Evolutionary conservation across 2,888 invertebrate species (phyloP), one percentile per base, ranked within the genome.

Genomic region (Lasioglossum zephyrum): DNA sequence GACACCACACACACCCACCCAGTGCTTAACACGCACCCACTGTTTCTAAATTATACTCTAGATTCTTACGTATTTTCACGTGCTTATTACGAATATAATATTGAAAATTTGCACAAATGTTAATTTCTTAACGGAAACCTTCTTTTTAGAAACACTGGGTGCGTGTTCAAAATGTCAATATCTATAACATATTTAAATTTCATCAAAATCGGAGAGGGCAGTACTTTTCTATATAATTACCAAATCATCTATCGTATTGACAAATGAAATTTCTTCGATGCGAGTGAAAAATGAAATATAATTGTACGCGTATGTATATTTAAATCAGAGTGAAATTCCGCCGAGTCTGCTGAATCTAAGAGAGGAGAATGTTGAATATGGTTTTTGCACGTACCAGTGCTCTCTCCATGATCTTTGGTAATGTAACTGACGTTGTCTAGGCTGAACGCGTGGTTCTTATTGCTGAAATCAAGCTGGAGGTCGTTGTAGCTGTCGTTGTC

Each of bases 361-460:
- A 13, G 26, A 5, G 60, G 13, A 60, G 60, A 11, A 4, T 4
- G 26, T 60, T 13, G 4, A 60, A 26, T 13, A 26, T 26, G 4
- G 0, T 26, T 13, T 26, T 26, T 49, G 13, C 16, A 69, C 77
- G 91, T 91, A 95, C 95, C 95, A 79, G 95, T 95, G 85, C 95
- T 95, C 44, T 97, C 97, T 91, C 97, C 97, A 86, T 97, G 97
- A 94, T 98, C 98, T 95, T 97, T 97, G 78, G 98, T 97, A 89
- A 98, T 97, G 94, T 98, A 98, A 93, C 98, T 98, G 81, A 98
- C 98, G 93, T 98, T 98, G 93, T 98, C 98, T 92, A 98, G 96
- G 89, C 97, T 98, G 93, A 98, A 98, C 0, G 98, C 98, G 93
- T 98, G 98, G 95, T 98, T 98, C 93, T 97, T 97, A 90, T 97